Evolutionary conservation across 92 coral and sea anemone genomes (phyloP).

Genomic region (Phymanthus crucifer): DNA sequence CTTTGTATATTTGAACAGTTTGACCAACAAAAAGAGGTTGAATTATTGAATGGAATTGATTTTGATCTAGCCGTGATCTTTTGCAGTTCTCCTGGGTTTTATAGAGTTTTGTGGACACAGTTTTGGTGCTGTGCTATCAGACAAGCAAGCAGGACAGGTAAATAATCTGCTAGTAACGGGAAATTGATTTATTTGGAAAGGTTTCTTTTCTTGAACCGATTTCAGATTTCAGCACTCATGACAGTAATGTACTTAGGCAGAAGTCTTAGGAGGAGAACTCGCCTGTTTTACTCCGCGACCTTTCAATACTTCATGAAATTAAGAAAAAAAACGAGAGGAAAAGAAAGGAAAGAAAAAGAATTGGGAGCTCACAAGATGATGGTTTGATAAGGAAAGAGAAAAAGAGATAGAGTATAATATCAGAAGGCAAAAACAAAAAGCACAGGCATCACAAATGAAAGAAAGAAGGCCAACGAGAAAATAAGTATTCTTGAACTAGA

Average conservation of each 20-base stretch:
- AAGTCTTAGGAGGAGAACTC: neutral
- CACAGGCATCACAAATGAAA: too few relatives aligned
- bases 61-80: neutral
- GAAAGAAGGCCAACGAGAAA: neutral
- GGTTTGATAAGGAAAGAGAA: neutral
- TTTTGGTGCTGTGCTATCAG: neutral
- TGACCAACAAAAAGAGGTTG: neutral
- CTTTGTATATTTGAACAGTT: neutral
- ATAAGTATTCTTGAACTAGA: neutral
- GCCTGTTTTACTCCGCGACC: neutral
- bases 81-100: too few relatives aligned
- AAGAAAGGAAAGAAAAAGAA: neutral
- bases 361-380: neutral
- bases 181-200: neutral
- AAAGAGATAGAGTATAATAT: too few relatives aligned
- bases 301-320: neutral
- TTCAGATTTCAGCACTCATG: neutral
- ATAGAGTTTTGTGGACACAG: too few relatives aligned
- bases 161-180: neutral
- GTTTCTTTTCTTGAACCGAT: neutral
- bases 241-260: neutral
- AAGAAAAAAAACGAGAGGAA: neutral
- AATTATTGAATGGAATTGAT: neutral
- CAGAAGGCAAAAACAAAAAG: neutral
- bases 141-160: neutral